phyloP scores from a whole-genome alignment of 2,888 invertebrate species.

The Drosophila kuntzei region DNA sequence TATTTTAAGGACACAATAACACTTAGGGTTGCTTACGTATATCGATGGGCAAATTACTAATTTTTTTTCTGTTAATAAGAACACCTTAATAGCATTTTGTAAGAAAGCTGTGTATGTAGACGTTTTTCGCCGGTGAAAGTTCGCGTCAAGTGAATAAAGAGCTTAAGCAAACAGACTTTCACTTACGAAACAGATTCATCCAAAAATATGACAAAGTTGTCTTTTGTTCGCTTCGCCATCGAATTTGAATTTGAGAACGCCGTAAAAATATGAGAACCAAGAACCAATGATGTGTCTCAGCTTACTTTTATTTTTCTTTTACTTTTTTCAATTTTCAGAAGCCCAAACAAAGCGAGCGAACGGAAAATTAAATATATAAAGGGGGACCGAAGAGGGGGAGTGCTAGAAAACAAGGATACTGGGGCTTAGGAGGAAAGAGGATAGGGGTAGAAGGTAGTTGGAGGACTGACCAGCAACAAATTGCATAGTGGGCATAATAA shows the following conservation, averaged over 20 bases:
- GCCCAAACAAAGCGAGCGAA: conserved; percentile 28
- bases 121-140: too few species aligned
- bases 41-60: too few species aligned
- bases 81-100: too few species aligned
- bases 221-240: background rate
- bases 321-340: conserved; percentile 36
- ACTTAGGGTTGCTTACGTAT: too few species aligned
- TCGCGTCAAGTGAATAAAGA: too few species aligned
- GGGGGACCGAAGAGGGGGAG: background rate
- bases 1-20: too few species aligned
- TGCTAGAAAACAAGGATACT: background rate
- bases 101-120: too few species aligned
- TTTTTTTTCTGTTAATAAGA: too few species aligned
- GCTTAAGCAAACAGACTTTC: background rate
- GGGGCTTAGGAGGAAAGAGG: background rate
- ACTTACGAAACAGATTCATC: background rate
- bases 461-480: conserved; percentile 59
- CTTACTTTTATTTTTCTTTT: conserved; percentile 14
- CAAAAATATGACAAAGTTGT: background rate
- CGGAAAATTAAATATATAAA: conserved; percentile 27
- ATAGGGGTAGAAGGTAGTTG: background rate
- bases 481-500: conserved; percentile 69
- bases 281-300: conserved; percentile 17
- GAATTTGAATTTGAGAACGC: conserved; percentile 30
- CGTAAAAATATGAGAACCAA: conserved; percentile 26